Evolutionary conservation across 2,888 invertebrate genomes (phyloP), one percentile per base, ranked within the genome.

Genomic region (Zygaena filipendulae): DNA sequence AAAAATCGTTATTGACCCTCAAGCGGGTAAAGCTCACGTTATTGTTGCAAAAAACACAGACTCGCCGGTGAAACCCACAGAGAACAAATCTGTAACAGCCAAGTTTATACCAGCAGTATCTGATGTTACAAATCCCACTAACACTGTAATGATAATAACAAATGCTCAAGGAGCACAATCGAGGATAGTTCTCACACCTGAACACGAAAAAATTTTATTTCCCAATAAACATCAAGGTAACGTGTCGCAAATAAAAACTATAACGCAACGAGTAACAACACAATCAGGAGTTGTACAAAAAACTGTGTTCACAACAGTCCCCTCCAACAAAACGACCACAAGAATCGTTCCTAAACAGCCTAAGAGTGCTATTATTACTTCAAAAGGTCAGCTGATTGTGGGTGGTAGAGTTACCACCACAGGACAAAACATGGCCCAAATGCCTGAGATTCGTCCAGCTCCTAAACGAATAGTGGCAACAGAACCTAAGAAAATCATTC

Each of bases 111-210:
- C 67, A 2, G 52, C 70, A 3, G 52, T 62, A 6, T 45, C 63
- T 2, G 71, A 72, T 13, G 41, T 60, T 6, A 57, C 42, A 29
- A 52, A 70, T 1, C 52, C 72, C n/a, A 71, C 71, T 5, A 72
- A 82, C 43, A 84, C 84, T 29, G 82, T 85, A 13, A 85, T 86
- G 85, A 83, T 86, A 21, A 81, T 85, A 26, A 86, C 85, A 1
- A 83, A 85, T 45, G 81, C 84, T 29, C 83, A 84, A 47, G 85
- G 85, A 9, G 71, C 82, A 13, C 84, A 84, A 40, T 84, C 84
- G 10, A 68, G 83, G 39, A 77, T 85, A 43, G 63, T 85, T 2
- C 59, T 86, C 23, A 84, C 84, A 4, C 84, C 85, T 0, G 82
- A 84, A 35, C 84, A 85, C 45, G 84, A 84, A 42, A 83, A 83